These are phyloP conservation scores for Montipora sp. DNA, from an alignment of 64 coral and sea anemone species.

Conservation along the genomic window DNA sequence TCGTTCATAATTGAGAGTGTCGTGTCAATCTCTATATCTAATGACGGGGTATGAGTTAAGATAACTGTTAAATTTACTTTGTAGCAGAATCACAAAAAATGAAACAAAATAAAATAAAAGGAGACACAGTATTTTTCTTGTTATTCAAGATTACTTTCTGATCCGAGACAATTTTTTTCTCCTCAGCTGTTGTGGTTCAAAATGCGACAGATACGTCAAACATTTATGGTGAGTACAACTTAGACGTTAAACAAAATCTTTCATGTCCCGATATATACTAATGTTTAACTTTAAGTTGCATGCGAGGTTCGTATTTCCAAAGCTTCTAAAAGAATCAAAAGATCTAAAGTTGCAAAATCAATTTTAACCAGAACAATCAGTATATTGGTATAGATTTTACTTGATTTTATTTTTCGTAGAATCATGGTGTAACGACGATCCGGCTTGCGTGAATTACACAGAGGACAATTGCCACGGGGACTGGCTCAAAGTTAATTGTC, in stretches of 20 bases:
- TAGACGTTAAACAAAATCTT: not conserved
- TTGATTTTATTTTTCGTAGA: not conserved
- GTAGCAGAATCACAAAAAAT: too few relatives aligned
- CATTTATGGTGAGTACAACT: conserved; percentile 26
- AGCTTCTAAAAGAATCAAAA: too few relatives aligned
- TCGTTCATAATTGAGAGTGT: not conserved
- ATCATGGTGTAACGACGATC: conserved; percentile 77
- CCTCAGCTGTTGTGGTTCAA: conserved; percentile 24
- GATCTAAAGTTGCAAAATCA: too few relatives aligned
- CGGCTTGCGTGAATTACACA: conserved; percentile 59
- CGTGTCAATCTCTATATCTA: not conserved
- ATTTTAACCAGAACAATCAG: too few relatives aligned
- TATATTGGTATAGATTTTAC: not conserved
- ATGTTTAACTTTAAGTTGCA: too few relatives aligned
- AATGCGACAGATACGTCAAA: conserved; percentile 14
- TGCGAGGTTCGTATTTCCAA: too few relatives aligned
- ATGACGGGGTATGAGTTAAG: too few relatives aligned
- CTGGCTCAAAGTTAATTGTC: conserved; percentile 88
- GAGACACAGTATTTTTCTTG: not conserved
- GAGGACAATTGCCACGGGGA: conserved; percentile 58
- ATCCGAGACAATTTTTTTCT: not conserved
- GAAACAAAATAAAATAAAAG: too few relatives aligned
- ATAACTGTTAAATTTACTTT: too few relatives aligned
- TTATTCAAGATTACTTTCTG: not conserved
- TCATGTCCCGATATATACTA: too few relatives aligned